Evolutionary conservation across 2,888 invertebrate genomes (phyloP), one percentile per base, ranked within the genome.

Genomic region (Aproaerema taeniolella): DNA sequence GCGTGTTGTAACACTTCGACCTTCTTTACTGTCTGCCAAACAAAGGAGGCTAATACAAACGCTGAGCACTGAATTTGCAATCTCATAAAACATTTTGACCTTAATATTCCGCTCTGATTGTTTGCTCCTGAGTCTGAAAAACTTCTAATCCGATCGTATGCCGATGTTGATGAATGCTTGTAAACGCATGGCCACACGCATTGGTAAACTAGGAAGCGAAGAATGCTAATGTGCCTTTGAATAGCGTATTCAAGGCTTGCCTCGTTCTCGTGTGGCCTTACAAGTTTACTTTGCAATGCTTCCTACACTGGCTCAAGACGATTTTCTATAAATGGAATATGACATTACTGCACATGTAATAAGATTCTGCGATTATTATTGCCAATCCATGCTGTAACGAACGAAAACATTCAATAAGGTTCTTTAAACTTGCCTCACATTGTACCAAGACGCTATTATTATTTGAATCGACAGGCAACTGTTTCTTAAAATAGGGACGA

Each of bases 161-260:
- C 55, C 53, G 56, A 63, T 55, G 47, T 49, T 53, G 55, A 53
- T 63, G 60, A 64, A 62, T 54, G 59, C 61, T 57, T 61, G 63
- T n/a, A n/a, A n/a, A n/a, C n/a, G n/a, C 56, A 60, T 61, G 69
- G 67, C 66, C 66, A 66, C 61, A 71, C 64, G 64, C 66, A 60
- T 61, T 59, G 65, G 70, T 67, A 58, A 67, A 80, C 70, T 74
- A 82, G 85, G 85, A 86, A 86, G 73, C 72, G 60, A 51, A 64
- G 67, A 78, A 83, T 82, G 80, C 76, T 81, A 83, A 86, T 82
- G 71, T 69, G 77, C 62, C 79, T 82, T 78, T 80, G 78, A 79
- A 75, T 78, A 75, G 72, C 55, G 65, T 73, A 80, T 81, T 82
- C 86, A 86, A 86, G 86, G 85, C 74, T 80, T 61, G 68, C 61